Evolutionary conservation across 2,113 vertebrate species (phyloP), one percentile per base, ranked within the genome.

Genomic region (Lepisosteus oculatus): DNA sequence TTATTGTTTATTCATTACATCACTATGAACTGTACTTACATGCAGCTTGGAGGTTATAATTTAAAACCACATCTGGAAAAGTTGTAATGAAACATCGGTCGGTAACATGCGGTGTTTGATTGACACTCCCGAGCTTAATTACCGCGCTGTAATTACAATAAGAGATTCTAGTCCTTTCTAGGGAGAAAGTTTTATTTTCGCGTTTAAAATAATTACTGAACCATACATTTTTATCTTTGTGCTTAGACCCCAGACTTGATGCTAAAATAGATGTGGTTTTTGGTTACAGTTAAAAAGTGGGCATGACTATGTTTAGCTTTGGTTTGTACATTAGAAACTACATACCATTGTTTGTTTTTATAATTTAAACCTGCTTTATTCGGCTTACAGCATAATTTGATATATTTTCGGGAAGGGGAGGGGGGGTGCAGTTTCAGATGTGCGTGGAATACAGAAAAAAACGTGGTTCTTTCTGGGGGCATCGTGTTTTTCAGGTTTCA

Each of bases 181-280:
- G 74, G 76, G 54, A 79, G 72, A 78, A 76, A 59, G 55, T 77
- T 80, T 77, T 77, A 63, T 72, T 68, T 78, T 81, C 70, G 75
- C 72, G 77, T 86, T 75, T 73, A 75, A 73, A 87, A 83, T 80
- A 81, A 86, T 85, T 77, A 84, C 74, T 77, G 78, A 80, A 43
- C 78, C 78, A 71, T 81, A 77, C 76, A 80, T 64, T 77, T 29
- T 63, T 70, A 64, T 74, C 77, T 75, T 79, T 72, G 67, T 73
- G 80, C 83, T 79, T 84, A 85, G 83, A 87, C 86, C 89, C 87
- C 82, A 84, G 87, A 85, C 79, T 82, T 84, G 76, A 83, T 76
- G 82, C 83, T 84, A 77, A 88, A 88, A 87, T 90, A 91, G 85
- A 90, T 86, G 87, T 85, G 87, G 85, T 72, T 91, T 90, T 74